A percentile compares a stretch with the other conserved stretches of the same genome.
phyloP scores from a whole-genome alignment of 2,797 vertebrate genomes.

The Thalassophryne amazonica region DNA sequence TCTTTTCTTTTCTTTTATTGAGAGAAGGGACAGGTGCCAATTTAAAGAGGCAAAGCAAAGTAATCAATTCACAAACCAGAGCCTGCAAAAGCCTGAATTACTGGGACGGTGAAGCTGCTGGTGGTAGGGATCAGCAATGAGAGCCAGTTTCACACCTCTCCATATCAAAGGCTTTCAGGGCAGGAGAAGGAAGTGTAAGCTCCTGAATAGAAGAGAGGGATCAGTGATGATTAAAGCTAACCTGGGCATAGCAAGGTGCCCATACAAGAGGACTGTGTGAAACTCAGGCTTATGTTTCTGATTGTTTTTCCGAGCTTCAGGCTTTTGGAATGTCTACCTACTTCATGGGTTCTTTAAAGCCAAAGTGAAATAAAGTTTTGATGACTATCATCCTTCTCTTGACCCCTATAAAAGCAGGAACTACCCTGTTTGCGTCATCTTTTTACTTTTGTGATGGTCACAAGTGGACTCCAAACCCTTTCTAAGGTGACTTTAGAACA shows the following conservation, averaged over 20 bases:
- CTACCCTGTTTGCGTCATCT: background rate
- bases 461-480: no score
- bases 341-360: slow-evolving; percentile 21
- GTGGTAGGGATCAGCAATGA: slow-evolving; percentile 48
- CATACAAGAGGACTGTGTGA: slow-evolving; percentile 45
- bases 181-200: slow-evolving; percentile 41
- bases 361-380: slow-evolving; percentile 25
- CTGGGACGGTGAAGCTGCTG: slow-evolving; percentile 47
- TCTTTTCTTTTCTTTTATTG: no score
- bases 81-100: slow-evolving; percentile 72
- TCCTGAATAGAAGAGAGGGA: slow-evolving; percentile 61
- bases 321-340: slow-evolving; percentile 36
- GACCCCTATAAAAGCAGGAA: background rate
- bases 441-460: slow-evolving; percentile 4
- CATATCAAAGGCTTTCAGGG: slow-evolving; percentile 72
- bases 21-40: slow-evolving; percentile 50
- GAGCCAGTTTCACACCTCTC: slow-evolving; percentile 63
- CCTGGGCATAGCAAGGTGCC: slow-evolving; percentile 48
- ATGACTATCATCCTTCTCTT: slow-evolving; percentile 22
- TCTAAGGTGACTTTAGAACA: no score
- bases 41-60: slow-evolving; percentile 68
- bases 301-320: slow-evolving; percentile 58
- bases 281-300: slow-evolving; percentile 36
- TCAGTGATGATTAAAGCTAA: slow-evolving; percentile 74
- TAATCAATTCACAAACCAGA: slow-evolving; percentile 74